These are phyloP conservation scores for Aegotheles bennettii DNA, from an alignment of 2,113 vertebrate species.

Conservation along the genomic window DNA sequence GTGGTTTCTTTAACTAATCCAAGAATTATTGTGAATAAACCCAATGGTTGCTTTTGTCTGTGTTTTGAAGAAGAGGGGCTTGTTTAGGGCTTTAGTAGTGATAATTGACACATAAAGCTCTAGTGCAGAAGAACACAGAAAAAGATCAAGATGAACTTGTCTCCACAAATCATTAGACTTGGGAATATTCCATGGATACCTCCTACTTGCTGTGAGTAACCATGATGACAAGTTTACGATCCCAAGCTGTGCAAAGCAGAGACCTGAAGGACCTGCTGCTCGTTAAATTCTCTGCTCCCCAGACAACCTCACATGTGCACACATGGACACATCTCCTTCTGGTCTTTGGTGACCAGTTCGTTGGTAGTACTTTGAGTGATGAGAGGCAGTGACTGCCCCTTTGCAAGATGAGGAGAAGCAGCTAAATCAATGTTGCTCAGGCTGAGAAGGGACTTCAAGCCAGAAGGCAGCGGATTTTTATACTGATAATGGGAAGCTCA, in stretches of 20 bases:
- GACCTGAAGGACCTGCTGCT: not conserved
- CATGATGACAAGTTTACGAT: not conserved
- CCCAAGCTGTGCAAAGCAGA: not conserved
- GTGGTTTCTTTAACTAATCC: constrained; percentile 50
- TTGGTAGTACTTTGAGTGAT: not conserved
- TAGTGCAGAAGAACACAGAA: not conserved
- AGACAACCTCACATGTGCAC: not conserved
- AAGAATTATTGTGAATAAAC: constrained; percentile 29
- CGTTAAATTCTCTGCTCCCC: not conserved
- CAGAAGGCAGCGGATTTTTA: not conserved
- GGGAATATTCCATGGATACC: not conserved
- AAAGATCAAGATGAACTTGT: not conserved
- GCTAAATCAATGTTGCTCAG: not conserved
- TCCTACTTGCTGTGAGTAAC: not conserved
- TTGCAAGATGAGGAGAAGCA: not conserved
- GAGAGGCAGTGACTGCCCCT: not conserved
- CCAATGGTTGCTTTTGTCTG: not conserved
- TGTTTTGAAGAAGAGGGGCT: constrained; percentile 15
- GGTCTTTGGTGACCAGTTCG: not conserved
- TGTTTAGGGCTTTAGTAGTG: not conserved
- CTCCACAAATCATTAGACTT: not conserved
- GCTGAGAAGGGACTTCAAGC: not conserved
- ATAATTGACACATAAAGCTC: not conserved
- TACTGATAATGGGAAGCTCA: not conserved
- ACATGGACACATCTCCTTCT: not conserved